Percentiles rank a stretch among this genome's conserved stretches.
Conservation (phyloP, 2,797 vertebrate genomes). For the Glyptemys insculpta region DNA sequence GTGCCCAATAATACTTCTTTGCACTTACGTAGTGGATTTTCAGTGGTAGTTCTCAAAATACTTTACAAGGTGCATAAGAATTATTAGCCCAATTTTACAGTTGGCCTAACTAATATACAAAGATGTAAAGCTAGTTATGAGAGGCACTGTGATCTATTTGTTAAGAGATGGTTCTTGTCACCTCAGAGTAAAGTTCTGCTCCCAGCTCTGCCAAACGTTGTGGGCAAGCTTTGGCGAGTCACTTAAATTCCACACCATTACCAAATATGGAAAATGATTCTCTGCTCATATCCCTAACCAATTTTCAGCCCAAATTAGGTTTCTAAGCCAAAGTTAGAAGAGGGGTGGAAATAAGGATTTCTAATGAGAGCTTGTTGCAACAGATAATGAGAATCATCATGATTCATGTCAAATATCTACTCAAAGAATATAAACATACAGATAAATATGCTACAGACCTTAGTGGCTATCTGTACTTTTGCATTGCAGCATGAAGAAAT, state of each 20-base stretch:
- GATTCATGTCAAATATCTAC: not conserved
- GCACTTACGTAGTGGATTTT: not conserved
- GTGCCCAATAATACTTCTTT: not conserved
- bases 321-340: not conserved
- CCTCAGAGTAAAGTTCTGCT: not conserved
- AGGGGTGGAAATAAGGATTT: not conserved
- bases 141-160: not conserved
- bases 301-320: not conserved
- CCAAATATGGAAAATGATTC: not conserved
- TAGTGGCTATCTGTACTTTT: not conserved
- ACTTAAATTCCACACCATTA: not conserved
- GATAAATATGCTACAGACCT: not conserved
- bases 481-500: conserved; percentile 10
- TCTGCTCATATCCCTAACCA: not conserved
- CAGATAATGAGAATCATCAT: not conserved
- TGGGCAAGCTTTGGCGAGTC: not conserved
- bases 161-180: not conserved
- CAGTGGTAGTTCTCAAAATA: not conserved
- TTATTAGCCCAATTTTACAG: too few relatives aligned
- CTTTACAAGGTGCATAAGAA: not conserved
- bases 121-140: not conserved
- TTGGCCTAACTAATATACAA: not conserved
- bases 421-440: not conserved
- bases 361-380: not conserved
- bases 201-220: not conserved